Conservation (phyloP, 2,888 invertebrate species). For the Encarsia formosa region DNA sequence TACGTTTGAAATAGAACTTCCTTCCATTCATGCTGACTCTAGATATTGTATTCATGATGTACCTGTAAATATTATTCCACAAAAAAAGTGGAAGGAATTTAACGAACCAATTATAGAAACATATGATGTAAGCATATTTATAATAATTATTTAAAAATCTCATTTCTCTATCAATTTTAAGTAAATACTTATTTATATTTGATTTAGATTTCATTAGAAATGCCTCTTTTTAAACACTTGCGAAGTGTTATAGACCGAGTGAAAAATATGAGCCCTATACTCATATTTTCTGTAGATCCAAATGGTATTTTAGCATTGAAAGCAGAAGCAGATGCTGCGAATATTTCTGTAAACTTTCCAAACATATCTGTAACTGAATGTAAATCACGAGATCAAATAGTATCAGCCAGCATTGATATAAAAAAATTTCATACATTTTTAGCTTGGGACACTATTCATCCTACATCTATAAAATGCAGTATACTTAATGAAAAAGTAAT, state of each 20-base stretch:
- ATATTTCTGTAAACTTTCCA: constrained; percentile 76
- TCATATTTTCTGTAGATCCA: constrained; percentile 69
- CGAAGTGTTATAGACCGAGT: constrained; percentile 79
- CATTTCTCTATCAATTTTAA: background rate
- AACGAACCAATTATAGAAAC: constrained; percentile 68
- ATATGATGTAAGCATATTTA: constrained; percentile 64
- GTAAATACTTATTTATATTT: background rate
- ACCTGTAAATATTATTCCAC: constrained; percentile 72
- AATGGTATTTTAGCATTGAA: constrained; percentile 69
- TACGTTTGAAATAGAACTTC: constrained; percentile 81
- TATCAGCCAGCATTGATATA: constrained; percentile 67
- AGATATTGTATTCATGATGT: constrained; percentile 78
- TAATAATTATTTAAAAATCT: background rate
- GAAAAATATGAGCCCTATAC: constrained; percentile 70
- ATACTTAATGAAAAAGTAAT: constrained; percentile 71
- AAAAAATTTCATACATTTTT: constrained; percentile 77
- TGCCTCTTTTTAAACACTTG: constrained; percentile 74
- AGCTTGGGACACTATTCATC: constrained; percentile 72
- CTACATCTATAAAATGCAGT: constrained; percentile 70
- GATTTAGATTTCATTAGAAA: constrained; percentile 68
- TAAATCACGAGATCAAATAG: constrained; percentile 46
- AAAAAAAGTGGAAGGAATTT: constrained; percentile 72
- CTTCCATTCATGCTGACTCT: constrained; percentile 61
- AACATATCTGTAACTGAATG: constrained; percentile 62
- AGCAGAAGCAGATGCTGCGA: constrained; percentile 76